A percentile compares a stretch with the other conserved stretches of the same genome.
phyloP scores from a whole-genome alignment of 1,140 invertebrate species.

The Augochlora pura region DNA sequence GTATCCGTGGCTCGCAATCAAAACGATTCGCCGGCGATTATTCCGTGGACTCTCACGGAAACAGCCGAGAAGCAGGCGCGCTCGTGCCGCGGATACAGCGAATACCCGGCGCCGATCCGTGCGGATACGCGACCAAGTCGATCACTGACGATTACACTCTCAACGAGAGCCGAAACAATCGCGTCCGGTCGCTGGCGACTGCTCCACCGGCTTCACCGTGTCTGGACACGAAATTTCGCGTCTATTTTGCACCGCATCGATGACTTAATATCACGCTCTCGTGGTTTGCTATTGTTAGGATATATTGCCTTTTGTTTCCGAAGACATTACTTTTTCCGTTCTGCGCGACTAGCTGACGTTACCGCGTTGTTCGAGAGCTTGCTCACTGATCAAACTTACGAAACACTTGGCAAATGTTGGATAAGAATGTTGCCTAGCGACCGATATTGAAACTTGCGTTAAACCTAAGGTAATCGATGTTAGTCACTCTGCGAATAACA shows the following conservation, averaged over 20 bases:
- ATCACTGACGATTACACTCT: conserved; percentile 14
- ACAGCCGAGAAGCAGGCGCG: not conserved
- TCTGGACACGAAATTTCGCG: not conserved
- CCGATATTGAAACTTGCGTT: too few relatives aligned
- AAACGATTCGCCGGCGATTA: conserved; percentile 44
- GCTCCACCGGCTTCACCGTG: not conserved
- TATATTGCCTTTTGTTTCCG: not conserved
- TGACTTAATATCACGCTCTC: not conserved
- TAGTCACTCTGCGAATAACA: too few relatives aligned
- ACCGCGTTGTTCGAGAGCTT: too few relatives aligned
- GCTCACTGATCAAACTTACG: too few relatives aligned
- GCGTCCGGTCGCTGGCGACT: not conserved
- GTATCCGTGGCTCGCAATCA: conserved; percentile 33
- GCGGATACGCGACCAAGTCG: not conserved
- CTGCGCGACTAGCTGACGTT: too few relatives aligned
- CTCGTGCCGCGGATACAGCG: not conserved
- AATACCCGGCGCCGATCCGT: not conserved
- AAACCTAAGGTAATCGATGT: too few relatives aligned
- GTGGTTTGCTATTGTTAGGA: not conserved
- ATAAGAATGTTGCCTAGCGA: too few relatives aligned
- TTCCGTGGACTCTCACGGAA: not conserved
- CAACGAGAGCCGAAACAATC: not conserved
- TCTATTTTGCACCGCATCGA: not conserved
- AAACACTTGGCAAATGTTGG: too few relatives aligned
- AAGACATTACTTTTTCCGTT: too few relatives aligned